phyloP scores from a whole-genome alignment of 2,888 invertebrate genomes.

The Leuctra nigra region DNA sequence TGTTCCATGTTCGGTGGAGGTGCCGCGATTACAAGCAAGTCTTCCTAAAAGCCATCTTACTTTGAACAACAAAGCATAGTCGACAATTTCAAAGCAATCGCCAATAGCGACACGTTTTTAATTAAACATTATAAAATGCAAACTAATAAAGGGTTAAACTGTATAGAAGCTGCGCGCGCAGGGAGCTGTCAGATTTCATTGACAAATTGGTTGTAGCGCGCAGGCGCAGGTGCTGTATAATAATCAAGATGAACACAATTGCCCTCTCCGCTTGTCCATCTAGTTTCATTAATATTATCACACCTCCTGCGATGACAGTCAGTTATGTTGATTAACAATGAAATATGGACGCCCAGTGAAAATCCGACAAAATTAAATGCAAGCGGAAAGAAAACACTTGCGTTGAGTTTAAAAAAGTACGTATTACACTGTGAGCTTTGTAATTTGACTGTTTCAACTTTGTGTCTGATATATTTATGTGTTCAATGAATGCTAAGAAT shows the following conservation, averaged over 20 bases:
- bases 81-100: too few species aligned
- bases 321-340: not conserved
- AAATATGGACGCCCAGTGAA: not conserved
- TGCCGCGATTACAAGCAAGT: too few species aligned
- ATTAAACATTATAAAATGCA: constrained; percentile 1
- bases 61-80: too few species aligned
- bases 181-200: constrained; percentile 2
- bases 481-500: too few species aligned
- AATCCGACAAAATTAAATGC: not conserved
- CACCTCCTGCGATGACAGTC: not conserved
- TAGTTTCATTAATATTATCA: not conserved
- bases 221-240: not conserved
- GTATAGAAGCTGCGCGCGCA: not conserved
- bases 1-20: too few species aligned
- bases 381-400: too few species aligned
- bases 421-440: too few species aligned
- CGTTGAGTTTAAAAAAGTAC: too few species aligned
- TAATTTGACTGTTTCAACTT: too few species aligned
- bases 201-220: constrained; percentile 5
- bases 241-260: not conserved
- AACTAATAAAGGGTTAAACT: not conserved
- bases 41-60: too few species aligned
- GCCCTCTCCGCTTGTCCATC: not conserved
- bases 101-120: not conserved
- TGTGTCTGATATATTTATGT: not conserved